phyloP scores from a whole-genome alignment of 2,113 vertebrate species.

The Caranx melampygus region DNA sequence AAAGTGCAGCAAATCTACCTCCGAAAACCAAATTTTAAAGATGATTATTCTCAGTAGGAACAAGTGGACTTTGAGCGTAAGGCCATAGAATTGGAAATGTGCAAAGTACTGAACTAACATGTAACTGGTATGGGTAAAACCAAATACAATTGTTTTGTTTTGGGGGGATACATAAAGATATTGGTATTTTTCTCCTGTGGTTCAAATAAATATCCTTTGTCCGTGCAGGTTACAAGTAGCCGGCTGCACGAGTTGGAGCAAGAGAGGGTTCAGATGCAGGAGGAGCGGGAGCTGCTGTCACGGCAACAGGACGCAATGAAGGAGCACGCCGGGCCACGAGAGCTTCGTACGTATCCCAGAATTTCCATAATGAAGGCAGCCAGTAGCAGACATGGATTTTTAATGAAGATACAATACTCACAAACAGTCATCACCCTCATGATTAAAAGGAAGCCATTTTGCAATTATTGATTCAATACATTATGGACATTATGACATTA shows the following conservation, averaged over 20 bases:
- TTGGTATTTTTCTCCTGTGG: not conserved
- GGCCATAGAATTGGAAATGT: too few species aligned
- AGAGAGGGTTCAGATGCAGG: constrained; percentile 88
- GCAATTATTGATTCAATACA: not conserved
- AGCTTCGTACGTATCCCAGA: constrained; percentile 91
- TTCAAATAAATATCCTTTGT: not conserved
- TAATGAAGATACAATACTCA: not conserved
- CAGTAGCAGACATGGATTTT: not conserved
- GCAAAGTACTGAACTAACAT: too few species aligned
- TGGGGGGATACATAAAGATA: too few species aligned
- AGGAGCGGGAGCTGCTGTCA: constrained; percentile 90
- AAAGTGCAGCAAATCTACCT: too few species aligned
- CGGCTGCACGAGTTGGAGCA: constrained; percentile 93
- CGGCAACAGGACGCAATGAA: constrained; percentile 93
- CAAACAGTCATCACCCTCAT: not conserved
- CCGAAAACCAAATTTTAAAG: too few species aligned
- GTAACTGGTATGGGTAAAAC: too few species aligned
- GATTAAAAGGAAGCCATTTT: not conserved
- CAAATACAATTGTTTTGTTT: too few species aligned
- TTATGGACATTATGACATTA: constrained; percentile 2
- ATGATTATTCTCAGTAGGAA: too few species aligned
- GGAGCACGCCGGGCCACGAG: constrained; percentile 87
- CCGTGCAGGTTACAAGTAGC: constrained; percentile 83
- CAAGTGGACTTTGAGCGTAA: too few species aligned
- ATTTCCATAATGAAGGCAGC: not conserved